Base-by-base conservation (phyloP, 1,140 invertebrate genomes). In the Nebria ingens region DNA sequence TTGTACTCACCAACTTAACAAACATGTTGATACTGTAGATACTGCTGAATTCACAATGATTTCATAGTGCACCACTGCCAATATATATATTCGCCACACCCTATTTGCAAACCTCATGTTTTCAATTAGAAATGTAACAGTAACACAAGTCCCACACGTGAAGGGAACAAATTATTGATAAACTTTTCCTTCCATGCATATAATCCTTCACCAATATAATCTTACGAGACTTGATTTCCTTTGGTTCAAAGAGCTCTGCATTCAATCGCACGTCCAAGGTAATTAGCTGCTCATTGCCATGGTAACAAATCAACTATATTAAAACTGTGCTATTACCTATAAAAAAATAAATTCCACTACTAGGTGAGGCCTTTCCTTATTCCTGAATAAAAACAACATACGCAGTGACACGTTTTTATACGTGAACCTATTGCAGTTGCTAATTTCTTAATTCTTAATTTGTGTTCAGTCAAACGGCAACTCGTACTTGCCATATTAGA, bases 81-180 rank as follows among this genome's bases (percentile, higher is more conserved):
- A 45, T 45, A 11, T 45, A 45, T 45, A 45, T 17, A 9, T 3
- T 9, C 15, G 40, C 40, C 40, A 45, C 40, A 45, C 40, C 40
- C 40, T 45, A 12, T 45, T 9, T 17, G 17, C 40, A 45, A 45
- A 45, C 40, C 40, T 45, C 40, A 9, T 45, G 40, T 45, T 45
- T 45, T 45, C 40, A 45, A 45, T 45, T 45, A 45, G 40, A 45
- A 45, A 45, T 45, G 40, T 45, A 45, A 45, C 40, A 45, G 40
- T 45, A 45, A 45, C 40, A 45, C 40, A 45, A 45, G 40, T 45
- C 40, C 40, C 40, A 45, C 40, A 45, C 40, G 40, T 45, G 40
- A 45, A 45, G 9, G 40, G 40, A 45, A 45, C 17, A 45, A 9
- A 45, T 45, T 45, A 9, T 45, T 45, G 40, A 45, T 17, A 45